Percentiles rank a stretch among this genome's conserved stretches.
Conservation (phyloP, 1,140 invertebrate genomes). For the Xylocopa sonorina region DNA sequence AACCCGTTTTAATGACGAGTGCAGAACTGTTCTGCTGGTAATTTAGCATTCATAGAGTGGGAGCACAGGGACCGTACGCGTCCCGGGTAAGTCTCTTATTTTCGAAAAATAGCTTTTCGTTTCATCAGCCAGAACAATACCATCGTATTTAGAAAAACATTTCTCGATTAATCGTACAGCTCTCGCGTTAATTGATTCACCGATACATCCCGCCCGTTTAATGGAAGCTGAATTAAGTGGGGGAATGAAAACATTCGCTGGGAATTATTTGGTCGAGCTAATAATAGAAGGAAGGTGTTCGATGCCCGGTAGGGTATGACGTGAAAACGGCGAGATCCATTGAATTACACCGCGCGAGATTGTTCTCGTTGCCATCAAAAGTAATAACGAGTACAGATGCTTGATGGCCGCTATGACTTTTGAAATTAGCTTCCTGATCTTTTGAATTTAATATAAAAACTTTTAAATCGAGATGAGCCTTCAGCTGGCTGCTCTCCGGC, state of each 20-base stretch:
- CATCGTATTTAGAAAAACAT: slow-evolving; percentile 1
- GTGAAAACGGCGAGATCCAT: neutral
- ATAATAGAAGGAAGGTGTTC: neutral
- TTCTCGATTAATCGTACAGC: neutral
- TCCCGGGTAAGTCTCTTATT: slow-evolving; percentile 40
- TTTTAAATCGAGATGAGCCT: neutral
- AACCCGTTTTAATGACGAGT: slow-evolving; percentile 64
- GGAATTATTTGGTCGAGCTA: neutral
- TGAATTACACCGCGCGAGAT: neutral
- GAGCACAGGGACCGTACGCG: slow-evolving; percentile 53
- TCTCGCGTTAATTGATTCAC: neutral
- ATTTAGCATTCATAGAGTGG: slow-evolving; percentile 75
- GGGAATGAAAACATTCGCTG: neutral
- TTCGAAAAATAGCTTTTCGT: slow-evolving; percentile 46
- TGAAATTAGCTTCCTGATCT: slow-evolving; percentile 11
- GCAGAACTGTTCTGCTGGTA: slow-evolving; percentile 49
- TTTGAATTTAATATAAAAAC: slow-evolving; percentile 8
- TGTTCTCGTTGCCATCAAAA: neutral
- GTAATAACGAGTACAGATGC: neutral
- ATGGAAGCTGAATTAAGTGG: too few relatives aligned
- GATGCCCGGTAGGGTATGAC: neutral
- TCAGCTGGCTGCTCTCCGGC: neutral
- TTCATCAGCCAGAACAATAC: neutral
- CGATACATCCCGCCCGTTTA: neutral
- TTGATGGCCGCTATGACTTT: neutral